A percentile compares a stretch with the other conserved stretches of the same genome.
These are phyloP conservation scores for Nyctibius bracteatus DNA, from an alignment of 2,113 vertebrate genomes.

Conservation along the genomic window DNA sequence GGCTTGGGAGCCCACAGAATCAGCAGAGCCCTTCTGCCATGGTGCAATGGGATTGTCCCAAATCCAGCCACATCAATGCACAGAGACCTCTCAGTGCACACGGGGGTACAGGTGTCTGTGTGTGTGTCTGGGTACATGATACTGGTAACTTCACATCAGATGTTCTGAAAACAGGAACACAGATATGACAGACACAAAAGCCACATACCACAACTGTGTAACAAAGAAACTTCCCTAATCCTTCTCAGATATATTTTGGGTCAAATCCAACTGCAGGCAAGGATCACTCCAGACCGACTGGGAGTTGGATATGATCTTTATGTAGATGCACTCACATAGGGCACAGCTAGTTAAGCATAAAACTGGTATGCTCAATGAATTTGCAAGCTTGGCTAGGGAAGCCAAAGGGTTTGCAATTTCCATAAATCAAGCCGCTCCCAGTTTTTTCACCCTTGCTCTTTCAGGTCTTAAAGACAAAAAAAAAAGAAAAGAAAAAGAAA, in stretches of 20 bases:
- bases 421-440: not conserved
- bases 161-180: not conserved
- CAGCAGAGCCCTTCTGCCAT: not conserved
- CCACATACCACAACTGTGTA: not conserved
- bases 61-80: not conserved
- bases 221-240: not conserved
- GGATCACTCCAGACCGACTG: not conserved
- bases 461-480: not conserved
- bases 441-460: not conserved
- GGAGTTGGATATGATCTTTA: not conserved
- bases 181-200: not conserved
- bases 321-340: not conserved
- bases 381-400: not conserved
- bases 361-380: not conserved
- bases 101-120: not conserved
- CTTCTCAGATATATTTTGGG: not conserved
- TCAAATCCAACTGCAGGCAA: not conserved
- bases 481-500: not conserved
- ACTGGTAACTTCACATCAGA: not conserved
- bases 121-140: not conserved
- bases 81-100: not conserved
- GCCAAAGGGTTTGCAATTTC: not conserved
- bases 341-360: not conserved
- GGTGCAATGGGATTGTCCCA: not conserved
- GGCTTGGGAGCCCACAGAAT: not conserved